Evolutionary conservation across 2,888 invertebrate genomes (phyloP).

Genomic region (Aporophyla nigra): DNA sequence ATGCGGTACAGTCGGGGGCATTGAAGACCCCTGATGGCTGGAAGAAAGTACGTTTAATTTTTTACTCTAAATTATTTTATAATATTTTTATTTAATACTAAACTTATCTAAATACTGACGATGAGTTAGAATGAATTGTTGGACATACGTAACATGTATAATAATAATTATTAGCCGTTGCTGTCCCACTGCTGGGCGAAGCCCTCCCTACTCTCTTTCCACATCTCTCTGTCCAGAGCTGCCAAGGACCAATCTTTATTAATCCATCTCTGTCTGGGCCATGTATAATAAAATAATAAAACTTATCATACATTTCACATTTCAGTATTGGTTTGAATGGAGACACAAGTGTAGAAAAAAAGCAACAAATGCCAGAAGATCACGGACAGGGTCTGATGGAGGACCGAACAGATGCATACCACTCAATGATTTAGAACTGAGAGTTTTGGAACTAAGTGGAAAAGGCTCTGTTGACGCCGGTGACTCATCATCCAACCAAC

Average conservation of each 20-base stretch:
- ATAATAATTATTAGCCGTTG: no score
- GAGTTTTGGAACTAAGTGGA: conserved; percentile 81
- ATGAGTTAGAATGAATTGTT: background rate
- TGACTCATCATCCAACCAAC: conserved; percentile 72
- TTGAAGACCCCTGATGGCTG: conserved; percentile 83
- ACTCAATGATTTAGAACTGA: conserved; percentile 84
- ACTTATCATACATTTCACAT: conserved; percentile 10
- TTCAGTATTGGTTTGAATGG: conserved; percentile 88
- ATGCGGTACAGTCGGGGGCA: conserved; percentile 80
- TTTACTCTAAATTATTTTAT: background rate
- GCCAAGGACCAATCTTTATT: no score
- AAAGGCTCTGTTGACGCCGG: conserved; percentile 71
- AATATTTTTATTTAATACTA: background rate
- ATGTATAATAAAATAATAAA: background rate
- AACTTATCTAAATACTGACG: background rate
- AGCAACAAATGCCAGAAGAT: conserved; percentile 79
- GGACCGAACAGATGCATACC: conserved; percentile 79
- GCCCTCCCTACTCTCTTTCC: no score
- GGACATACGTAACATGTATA: background rate
- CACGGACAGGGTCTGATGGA: conserved; percentile 72
- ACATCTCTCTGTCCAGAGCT: no score
- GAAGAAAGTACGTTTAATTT: conserved; percentile 81
- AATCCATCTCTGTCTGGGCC: no score
- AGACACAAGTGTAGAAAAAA: conserved; percentile 86
- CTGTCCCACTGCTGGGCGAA: no score